Evolutionary conservation across 2,888 invertebrate genomes (phyloP).

Genomic region (Nebria brevicollis): DNA sequence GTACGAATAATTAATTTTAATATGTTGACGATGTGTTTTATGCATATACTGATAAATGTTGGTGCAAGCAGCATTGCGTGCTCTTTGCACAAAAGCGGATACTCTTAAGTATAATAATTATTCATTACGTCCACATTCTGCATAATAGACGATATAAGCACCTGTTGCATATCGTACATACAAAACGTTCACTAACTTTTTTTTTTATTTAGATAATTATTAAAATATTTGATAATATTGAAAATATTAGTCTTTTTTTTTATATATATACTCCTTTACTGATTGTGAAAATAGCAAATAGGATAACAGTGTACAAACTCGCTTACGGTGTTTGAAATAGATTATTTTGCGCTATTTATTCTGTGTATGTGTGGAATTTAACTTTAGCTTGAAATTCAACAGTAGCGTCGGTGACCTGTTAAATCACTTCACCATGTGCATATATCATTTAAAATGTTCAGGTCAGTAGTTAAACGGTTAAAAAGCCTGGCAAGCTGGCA

Average conservation of each 20-base stretch:
- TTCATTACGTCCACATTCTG: slow-evolving; percentile 37
- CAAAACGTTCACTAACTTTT: background rate
- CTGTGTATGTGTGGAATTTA: too few relatives aligned
- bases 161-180: slow-evolving; percentile 23
- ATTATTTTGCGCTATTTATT: too few relatives aligned
- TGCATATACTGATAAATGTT: background rate
- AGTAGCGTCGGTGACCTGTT: background rate
- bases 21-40: background rate
- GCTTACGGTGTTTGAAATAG: too few relatives aligned
- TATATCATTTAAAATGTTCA: slow-evolving; percentile 10
- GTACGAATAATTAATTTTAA: background rate
- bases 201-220: background rate
- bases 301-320: too few relatives aligned
- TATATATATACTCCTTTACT: too few relatives aligned
- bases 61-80: slow-evolving; percentile 18
- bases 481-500: background rate
- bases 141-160: slow-evolving; percentile 26
- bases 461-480: background rate
- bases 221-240: background rate
- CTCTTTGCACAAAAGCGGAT: slow-evolving; percentile 30
- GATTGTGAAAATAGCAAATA: too few relatives aligned
- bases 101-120: slow-evolving; percentile 30
- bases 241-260: background rate
- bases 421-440: background rate
- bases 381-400: too few relatives aligned